A percentile compares a stretch with the other conserved stretches of the same genome.
These are phyloP conservation scores for Gallinago jamesoni DNA, from an alignment of 2,113 vertebrate species.

Conservation along the genomic window DNA sequence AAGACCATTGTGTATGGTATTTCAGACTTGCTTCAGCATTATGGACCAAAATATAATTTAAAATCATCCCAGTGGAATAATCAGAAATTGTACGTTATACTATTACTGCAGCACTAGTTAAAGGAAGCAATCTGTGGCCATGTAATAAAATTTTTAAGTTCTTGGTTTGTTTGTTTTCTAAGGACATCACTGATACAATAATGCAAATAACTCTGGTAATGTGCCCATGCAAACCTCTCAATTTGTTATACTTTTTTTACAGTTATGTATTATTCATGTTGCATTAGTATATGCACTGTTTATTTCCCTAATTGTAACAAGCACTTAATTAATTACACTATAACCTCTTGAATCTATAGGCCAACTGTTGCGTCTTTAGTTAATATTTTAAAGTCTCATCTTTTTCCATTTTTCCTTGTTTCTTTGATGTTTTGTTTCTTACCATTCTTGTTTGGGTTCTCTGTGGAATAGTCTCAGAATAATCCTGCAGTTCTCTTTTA, in stretches of 20 bases:
- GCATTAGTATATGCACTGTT: constrained; percentile 70
- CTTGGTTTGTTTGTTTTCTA: neutral
- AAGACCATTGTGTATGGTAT: neutral
- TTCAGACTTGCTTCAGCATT: neutral
- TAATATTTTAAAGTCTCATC: constrained; percentile 86
- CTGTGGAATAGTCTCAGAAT: constrained; percentile 84
- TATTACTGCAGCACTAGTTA: neutral
- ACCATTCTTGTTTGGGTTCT: constrained; percentile 82
- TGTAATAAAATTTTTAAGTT: neutral
- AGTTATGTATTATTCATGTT: constrained; percentile 73
- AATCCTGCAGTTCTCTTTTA: constrained; percentile 89
- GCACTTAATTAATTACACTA: constrained; percentile 82
- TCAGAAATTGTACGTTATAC: neutral
- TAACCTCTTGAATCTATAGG: constrained; percentile 82
- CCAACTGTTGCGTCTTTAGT: constrained; percentile 87
- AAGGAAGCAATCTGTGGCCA: neutral
- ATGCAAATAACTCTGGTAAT: constrained; percentile 43
- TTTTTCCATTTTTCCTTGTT: constrained; percentile 64
- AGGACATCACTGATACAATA: neutral
- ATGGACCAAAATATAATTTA: neutral
- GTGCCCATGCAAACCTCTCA: constrained; percentile 54
- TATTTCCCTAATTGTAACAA: constrained; percentile 81
- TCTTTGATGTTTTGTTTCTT: constrained; percentile 93
- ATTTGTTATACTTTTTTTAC: constrained; percentile 70
- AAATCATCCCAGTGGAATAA: neutral